These are phyloP conservation scores for sheep (Ovis aries) DNA, from an alignment of 2,113 vertebrate genomes.

Conservation along the genomic window DNA sequence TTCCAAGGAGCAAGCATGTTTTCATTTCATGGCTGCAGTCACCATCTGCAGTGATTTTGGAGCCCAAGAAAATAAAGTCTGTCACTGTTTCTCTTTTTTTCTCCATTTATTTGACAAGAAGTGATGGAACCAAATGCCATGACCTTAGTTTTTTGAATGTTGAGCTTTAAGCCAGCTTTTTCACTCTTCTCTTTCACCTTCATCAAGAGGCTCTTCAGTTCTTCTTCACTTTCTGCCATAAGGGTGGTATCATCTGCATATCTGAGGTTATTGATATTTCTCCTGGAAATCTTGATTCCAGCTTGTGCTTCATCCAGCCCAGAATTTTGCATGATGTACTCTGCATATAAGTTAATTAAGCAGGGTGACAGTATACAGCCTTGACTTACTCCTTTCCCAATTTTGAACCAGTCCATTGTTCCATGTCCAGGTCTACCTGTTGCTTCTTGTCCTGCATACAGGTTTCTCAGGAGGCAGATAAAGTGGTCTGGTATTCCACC, in stretches of 20 bases:
- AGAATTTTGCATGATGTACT: neutral
- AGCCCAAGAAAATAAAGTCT: neutral
- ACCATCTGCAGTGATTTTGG: neutral
- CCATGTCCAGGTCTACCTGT: neutral
- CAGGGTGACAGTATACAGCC: neutral
- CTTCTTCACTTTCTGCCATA: neutral
- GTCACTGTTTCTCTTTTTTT: neutral
- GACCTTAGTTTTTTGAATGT: neutral
- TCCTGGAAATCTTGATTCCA: neutral
- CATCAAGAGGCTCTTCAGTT: neutral
- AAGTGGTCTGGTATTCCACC: neutral
- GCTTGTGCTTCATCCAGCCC: neutral
- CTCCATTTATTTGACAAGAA: neutral
- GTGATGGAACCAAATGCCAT: neutral
- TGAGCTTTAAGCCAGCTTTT: neutral
- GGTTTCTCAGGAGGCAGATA: neutral
- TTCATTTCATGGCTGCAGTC: neutral
- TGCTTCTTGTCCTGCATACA: neutral
- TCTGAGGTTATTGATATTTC: neutral
- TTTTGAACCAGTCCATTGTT: neutral
- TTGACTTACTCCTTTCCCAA: neutral
- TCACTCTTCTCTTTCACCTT: neutral
- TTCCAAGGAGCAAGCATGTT: neutral
- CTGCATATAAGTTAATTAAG: neutral
- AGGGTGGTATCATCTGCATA: neutral